A percentile compares a stretch with the other conserved stretches of the same genome.
Conservation (phyloP, 2,888 invertebrate genomes). For the Tipula lateralis region DNA sequence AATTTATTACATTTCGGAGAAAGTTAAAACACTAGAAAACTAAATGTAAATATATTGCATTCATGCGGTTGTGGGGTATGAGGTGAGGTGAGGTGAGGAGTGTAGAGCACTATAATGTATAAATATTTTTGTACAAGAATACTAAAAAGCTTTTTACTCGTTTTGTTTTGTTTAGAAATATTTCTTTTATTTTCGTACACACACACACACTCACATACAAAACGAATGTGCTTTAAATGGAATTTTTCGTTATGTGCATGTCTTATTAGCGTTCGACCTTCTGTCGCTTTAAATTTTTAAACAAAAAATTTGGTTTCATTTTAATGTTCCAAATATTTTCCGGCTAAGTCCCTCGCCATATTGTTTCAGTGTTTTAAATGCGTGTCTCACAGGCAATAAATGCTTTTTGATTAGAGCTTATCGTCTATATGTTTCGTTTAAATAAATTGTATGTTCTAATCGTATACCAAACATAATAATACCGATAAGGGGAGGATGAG, state of each 20-base stretch:
- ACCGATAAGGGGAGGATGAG: no score
- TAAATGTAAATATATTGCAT: not conserved
- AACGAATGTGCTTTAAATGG: not conserved
- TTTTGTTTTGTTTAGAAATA: not conserved
- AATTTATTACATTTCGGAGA: not conserved
- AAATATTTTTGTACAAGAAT: not conserved
- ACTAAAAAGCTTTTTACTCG: not conserved
- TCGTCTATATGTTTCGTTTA: no score
- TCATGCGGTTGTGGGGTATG: no score
- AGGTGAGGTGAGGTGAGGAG: no score
- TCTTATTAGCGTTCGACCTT: not conserved
- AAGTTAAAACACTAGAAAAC: not conserved
- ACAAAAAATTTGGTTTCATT: not conserved
- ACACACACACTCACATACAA: not conserved
- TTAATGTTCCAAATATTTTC: no score
- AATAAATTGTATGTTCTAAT: no score
- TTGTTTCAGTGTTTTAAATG: no score
- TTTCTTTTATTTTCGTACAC: not conserved
- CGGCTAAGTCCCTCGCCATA: no score
- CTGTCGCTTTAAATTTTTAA: not conserved
- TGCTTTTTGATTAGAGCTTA: no score
- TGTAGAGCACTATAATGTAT: not conserved
- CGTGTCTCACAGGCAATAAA: no score
- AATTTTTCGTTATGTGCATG: not conserved
- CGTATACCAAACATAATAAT: no score